A percentile compares a stretch with the other conserved stretches of the same genome.
These are phyloP conservation scores for Xiphorhynchus elegans DNA, from an alignment of 2,113 vertebrate genomes.

Conservation along the genomic window DNA sequence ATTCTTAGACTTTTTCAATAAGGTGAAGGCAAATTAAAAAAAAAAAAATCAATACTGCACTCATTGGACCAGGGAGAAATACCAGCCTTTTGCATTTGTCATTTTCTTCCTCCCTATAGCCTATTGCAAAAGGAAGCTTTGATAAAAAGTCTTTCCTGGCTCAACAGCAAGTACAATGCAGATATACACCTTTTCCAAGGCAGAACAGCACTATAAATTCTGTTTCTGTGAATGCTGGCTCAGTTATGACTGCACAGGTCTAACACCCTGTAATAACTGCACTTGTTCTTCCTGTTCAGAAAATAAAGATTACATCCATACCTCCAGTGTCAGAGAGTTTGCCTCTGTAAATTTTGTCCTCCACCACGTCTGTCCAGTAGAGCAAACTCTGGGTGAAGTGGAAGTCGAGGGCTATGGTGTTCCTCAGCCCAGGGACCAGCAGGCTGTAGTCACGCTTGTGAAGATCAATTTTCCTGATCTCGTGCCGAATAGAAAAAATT, in stretches of 20 bases:
- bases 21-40: background rate
- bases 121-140: background rate
- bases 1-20: background rate
- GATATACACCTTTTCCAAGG: background rate
- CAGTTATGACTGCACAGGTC: accelerated
- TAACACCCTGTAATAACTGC: background rate
- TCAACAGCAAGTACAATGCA: background rate
- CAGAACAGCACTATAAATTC: background rate
- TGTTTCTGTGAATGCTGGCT: background rate
- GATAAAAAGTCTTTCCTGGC: background rate
- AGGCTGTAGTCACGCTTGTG: conserved; percentile 97
- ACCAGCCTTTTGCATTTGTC: background rate
- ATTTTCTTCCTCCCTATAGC: background rate
- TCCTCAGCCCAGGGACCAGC: conserved; percentile 93
- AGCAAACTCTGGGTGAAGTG: conserved; percentile 95
- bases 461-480: conserved; percentile 97
- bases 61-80: background rate
- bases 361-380: conserved; percentile 99
- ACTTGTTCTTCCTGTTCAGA: background rate
- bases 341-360: conserved; percentile 98
- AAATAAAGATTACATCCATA: conserved; percentile 60
- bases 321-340: conserved; percentile 93
- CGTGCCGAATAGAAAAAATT: conserved; percentile 98
- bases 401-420: conserved; percentile 98
- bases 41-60: background rate